These are phyloP conservation scores for Hydrotaea diabolus DNA, from an alignment of 2,888 invertebrate genomes.

Conservation along the genomic window DNA sequence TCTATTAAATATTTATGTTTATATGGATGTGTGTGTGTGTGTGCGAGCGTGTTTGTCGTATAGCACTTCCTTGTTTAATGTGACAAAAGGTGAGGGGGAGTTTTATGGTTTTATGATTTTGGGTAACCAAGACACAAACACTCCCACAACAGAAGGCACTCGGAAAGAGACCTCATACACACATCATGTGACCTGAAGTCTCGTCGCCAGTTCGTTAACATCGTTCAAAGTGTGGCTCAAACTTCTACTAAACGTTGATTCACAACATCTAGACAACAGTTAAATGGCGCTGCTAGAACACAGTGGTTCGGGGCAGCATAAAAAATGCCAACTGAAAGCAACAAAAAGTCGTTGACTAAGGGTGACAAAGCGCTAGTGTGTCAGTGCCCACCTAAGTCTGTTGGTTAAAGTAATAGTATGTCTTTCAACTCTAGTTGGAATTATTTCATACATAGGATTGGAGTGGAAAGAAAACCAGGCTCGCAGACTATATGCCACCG, in stretches of 20 bases:
- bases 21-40: too few relatives aligned
- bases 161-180: too few relatives aligned
- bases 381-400: too few relatives aligned
- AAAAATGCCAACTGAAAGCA: too few relatives aligned
- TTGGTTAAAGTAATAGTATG: too few relatives aligned
- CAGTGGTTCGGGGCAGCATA: neutral
- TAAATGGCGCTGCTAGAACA: neutral
- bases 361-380: too few relatives aligned
- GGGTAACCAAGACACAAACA: neutral
- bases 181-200: neutral
- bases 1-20: slow-evolving; percentile 1
- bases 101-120: neutral
- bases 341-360: too few relatives aligned
- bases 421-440: too few relatives aligned
- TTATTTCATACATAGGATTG: too few relatives aligned
- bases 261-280: neutral
- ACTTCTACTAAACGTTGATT: neutral
- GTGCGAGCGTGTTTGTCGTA: neutral
- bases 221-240: neutral
- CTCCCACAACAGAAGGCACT: neutral
- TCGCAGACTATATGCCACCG: too few relatives aligned
- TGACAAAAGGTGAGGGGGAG: neutral
- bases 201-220: neutral
- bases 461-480: too few relatives aligned
- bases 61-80: slow-evolving; percentile 20